Conservation (phyloP, 2,888 invertebrate species). For the Microdon myrmicae region DNA sequence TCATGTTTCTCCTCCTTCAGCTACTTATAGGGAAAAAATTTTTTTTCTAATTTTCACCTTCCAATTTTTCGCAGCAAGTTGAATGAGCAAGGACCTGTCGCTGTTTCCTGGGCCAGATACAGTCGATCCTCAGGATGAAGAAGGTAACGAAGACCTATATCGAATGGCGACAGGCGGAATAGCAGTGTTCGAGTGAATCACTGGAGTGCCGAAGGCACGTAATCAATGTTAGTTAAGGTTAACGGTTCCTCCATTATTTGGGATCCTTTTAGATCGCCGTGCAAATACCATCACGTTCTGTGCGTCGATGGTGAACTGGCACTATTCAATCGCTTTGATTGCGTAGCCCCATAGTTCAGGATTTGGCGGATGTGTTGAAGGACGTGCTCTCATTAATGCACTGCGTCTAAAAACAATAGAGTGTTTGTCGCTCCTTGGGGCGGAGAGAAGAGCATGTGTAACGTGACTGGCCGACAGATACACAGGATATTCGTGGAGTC, state of each 20-base stretch:
- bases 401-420: conserved; percentile 45
- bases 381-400: conserved; percentile 51
- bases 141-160: conserved; percentile 33
- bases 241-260: conserved; percentile 47
- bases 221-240: conserved; percentile 52
- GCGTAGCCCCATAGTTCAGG: conserved; percentile 47
- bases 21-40: conserved; percentile 36
- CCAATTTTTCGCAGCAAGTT: not conserved
- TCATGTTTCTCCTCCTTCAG: conserved; percentile 11
- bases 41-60: conserved; percentile 42
- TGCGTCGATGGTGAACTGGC: not conserved
- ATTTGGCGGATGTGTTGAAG: conserved; percentile 46
- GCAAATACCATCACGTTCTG: not conserved
- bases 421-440: conserved; percentile 32
- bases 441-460: conserved; percentile 12
- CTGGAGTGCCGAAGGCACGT: conserved; percentile 42
- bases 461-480: too few species aligned
- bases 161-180: conserved; percentile 25
- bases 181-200: conserved; percentile 36
- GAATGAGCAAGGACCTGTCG: conserved; percentile 12
- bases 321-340: conserved; percentile 44
- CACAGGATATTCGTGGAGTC: too few species aligned
- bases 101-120: conserved; percentile 11
- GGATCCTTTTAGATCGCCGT: conserved; percentile 23
- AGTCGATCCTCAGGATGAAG: not conserved